phyloP scores from a whole-genome alignment of 2,113 vertebrate species.

The Microcebus jonahi region DNA sequence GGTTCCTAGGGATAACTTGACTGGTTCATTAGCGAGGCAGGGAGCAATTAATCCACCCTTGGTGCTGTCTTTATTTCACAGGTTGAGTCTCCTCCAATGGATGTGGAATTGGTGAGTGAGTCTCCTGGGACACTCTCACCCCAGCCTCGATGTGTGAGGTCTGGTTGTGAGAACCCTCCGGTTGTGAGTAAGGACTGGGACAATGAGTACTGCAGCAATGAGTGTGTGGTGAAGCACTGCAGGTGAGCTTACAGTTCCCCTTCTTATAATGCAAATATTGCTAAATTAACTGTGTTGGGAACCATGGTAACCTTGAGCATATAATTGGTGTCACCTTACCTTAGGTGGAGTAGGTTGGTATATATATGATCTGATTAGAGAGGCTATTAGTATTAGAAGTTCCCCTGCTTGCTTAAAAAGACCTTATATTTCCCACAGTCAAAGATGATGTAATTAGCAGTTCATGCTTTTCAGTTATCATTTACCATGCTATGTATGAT shows the following conservation, averaged over 20 bases:
- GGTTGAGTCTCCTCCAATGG: conserved; percentile 89
- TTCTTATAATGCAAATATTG: neutral
- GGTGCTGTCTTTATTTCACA: conserved; percentile 53
- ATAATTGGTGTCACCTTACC: neutral
- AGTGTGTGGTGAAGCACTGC: conserved; percentile 95
- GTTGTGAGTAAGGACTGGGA: conserved; percentile 95
- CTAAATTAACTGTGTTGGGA: neutral
- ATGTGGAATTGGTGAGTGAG: conserved; percentile 90
- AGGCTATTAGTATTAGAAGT: neutral
- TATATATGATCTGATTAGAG: neutral
- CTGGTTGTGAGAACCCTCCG: conserved; percentile 91
- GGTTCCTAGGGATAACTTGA: neutral
- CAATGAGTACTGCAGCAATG: conserved; percentile 94
- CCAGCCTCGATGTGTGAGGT: conserved; percentile 89
- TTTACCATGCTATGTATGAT: neutral
- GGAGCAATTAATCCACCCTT: neutral
- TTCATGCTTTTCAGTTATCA: neutral
- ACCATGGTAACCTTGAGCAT: neutral
- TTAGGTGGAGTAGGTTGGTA: neutral
- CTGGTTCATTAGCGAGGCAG: neutral
- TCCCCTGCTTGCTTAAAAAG: neutral
- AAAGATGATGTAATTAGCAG: neutral
- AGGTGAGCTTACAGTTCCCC: conserved; percentile 84
- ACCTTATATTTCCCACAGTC: neutral
- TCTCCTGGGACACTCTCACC: conserved; percentile 83